Evolutionary conservation across 2,888 invertebrate species (phyloP).

Genomic region (Sepioteuthis lessoniana): DNA sequence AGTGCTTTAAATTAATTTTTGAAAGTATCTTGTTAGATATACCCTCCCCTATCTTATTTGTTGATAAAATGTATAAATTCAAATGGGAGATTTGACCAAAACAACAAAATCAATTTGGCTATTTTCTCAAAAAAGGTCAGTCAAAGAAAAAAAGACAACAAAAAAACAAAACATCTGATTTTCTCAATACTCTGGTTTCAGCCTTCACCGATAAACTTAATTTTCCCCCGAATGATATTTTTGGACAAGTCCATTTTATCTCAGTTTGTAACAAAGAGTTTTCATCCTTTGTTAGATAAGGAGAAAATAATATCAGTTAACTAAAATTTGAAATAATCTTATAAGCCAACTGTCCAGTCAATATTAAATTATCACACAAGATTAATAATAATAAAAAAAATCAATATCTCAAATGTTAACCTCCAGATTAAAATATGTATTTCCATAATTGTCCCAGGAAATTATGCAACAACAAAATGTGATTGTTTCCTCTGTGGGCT

Average conservation of each 20-base stretch:
- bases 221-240: neutral
- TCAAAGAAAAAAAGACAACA: neutral
- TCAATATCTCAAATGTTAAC: neutral
- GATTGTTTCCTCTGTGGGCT: neutral
- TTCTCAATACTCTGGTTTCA: neutral
- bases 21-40: too few relatives aligned
- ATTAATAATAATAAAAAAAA: too few relatives aligned
- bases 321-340: neutral
- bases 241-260: neutral
- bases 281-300: neutral
- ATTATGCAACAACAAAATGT: neutral
- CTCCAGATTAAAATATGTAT: neutral
- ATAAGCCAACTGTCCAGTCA: neutral
- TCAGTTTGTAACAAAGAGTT: neutral
- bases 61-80: neutral
- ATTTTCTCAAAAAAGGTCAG: neutral
- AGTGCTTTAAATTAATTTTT: too few relatives aligned
- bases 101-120: neutral
- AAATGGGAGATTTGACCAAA: neutral
- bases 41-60: too few relatives aligned
- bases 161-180: neutral
- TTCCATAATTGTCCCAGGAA: conserved; percentile 9
- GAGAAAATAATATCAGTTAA: neutral
- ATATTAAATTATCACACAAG: neutral
- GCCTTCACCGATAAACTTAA: neutral